Evolutionary conservation across 2,113 vertebrate genomes (phyloP).

Genomic region (Toxotes chatareus): DNA sequence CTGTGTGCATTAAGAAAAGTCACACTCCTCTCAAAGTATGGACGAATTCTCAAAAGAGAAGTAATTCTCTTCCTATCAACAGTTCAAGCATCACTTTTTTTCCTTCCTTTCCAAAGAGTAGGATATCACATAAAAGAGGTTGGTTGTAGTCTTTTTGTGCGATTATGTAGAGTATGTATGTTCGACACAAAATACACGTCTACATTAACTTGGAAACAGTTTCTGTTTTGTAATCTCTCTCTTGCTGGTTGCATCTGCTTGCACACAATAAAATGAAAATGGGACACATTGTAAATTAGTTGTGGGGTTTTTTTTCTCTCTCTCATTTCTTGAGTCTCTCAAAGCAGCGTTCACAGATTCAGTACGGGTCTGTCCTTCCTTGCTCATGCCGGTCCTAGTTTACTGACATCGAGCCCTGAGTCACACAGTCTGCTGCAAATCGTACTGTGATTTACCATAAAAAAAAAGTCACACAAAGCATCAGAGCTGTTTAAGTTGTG

Average conservation of each 20-base stretch:
- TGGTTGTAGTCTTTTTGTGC: not conserved
- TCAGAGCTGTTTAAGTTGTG: constrained; percentile 36
- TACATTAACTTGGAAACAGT: not conserved
- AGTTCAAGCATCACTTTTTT: not conserved
- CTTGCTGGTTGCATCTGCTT: constrained; percentile 26
- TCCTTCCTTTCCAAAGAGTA: not conserved
- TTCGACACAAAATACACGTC: not conserved
- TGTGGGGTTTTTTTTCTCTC: constrained; percentile 1
- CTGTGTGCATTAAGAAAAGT: constrained; percentile 40
- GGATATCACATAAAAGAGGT: not conserved
- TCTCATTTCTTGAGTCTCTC: constrained; percentile 20
- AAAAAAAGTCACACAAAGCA: constrained; percentile 44
- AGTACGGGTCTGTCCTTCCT: constrained; percentile 47
- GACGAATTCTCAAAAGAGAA: constrained; percentile 35
- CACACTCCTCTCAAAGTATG: constrained; percentile 30
- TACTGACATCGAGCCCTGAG: constrained; percentile 40
- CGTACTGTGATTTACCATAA: constrained; percentile 41
- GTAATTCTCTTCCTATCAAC: not conserved
- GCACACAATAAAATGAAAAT: constrained; percentile 32
- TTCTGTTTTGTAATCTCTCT: not conserved
- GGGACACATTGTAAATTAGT: constrained; percentile 14
- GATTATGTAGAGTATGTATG: not conserved
- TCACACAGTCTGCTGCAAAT: constrained; percentile 58
- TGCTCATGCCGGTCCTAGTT: constrained; percentile 14
- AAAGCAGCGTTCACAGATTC: constrained; percentile 29